Conservation (phyloP, 2,888 invertebrate genomes). For the Uropetala carovei region DNA sequence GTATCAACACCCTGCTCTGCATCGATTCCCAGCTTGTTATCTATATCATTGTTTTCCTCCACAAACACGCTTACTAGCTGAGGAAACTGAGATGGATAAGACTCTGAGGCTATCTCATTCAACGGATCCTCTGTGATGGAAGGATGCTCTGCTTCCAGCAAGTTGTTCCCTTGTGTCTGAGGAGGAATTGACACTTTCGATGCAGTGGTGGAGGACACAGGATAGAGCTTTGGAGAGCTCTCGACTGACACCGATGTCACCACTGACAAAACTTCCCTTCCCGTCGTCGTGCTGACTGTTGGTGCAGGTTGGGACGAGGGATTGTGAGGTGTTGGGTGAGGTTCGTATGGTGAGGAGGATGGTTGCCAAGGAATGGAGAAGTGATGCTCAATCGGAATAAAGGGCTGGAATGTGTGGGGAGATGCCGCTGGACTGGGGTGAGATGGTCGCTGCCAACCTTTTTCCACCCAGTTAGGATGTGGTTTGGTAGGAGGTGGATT, state of each 20-base stretch:
- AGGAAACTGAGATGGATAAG: slow-evolving; percentile 18
- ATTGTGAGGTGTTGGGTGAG: not conserved
- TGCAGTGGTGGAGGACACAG: not conserved
- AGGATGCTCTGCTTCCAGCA: not conserved
- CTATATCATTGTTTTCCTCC: not conserved
- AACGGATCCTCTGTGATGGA: not conserved
- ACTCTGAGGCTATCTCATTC: not conserved
- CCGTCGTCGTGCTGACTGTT: not conserved
- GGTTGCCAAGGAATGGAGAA: slow-evolving; percentile 35
- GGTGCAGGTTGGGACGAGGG: slow-evolving; percentile 11
- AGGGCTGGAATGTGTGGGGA: slow-evolving; percentile 1
- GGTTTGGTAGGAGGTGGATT: not conserved
- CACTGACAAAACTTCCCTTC: slow-evolving; percentile 67
- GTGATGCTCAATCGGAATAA: slow-evolving; percentile 41
- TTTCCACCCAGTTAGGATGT: slow-evolving; percentile 31
- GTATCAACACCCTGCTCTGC: not conserved
- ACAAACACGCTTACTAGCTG: not conserved
- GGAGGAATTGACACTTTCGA: not conserved
- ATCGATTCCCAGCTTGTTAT: not conserved
- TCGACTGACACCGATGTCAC: slow-evolving; percentile 68
- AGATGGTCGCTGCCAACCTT: slow-evolving; percentile 46
- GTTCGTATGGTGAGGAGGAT: not conserved
- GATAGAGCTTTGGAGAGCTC: slow-evolving; percentile 34
- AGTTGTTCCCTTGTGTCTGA: not conserved
- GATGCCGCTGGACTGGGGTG: not conserved